These are phyloP conservation scores for Smithornis capensis DNA, from an alignment of 2,113 vertebrate genomes.

Conservation along the genomic window DNA sequence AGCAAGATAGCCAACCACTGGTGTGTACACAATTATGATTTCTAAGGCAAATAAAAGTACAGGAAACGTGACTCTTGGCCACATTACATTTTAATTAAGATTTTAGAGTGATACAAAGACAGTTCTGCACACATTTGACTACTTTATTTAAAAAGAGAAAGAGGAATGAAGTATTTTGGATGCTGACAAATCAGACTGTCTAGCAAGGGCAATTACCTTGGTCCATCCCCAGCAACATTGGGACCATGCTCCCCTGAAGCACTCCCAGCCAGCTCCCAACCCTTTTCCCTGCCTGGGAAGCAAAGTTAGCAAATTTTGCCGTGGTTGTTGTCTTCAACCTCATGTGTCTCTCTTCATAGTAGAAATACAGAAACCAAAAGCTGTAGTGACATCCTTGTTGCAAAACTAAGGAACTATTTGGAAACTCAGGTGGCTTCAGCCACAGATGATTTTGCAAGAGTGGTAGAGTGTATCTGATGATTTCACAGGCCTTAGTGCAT, in stretches of 20 bases:
- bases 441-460: background rate
- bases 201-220: accelerated
- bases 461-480: background rate
- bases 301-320: background rate
- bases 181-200: background rate
- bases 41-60: background rate
- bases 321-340: background rate
- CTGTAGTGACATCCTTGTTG: background rate
- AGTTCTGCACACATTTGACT: background rate
- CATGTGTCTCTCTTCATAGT: background rate
- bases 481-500: background rate
- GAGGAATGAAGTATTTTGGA: background rate
- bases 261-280: background rate
- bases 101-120: background rate
- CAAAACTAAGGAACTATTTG: background rate
- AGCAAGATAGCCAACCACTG: background rate
- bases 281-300: background rate
- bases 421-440: background rate
- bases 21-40: background rate
- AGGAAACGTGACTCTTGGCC: background rate
- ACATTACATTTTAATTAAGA: background rate
- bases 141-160: background rate
- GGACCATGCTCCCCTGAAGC: background rate
- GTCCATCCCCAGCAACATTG: background rate
- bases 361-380: background rate